Evolutionary conservation across 2,888 invertebrate species (phyloP), one percentile per base, ranked within the genome.

Genomic region (Herminia tarsipennalis): DNA sequence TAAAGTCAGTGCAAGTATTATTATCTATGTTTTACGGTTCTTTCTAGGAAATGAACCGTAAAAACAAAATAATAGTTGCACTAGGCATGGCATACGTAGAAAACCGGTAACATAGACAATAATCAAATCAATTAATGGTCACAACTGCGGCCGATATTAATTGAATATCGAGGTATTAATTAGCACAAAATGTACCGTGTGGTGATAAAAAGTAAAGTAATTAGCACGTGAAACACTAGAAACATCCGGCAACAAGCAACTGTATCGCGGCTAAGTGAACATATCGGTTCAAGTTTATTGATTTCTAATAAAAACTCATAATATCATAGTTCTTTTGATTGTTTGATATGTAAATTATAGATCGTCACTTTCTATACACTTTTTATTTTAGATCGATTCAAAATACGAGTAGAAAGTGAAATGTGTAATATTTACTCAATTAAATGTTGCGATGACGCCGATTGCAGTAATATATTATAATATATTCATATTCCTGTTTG

Each of bases 161-260:
- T 13, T 21, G 24, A 29, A 20, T 36, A 45, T 43, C 6, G 42
- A 47, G 36, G 38, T 25, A 39, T 30, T 48, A 33, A 35, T 36
- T 45, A 32, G 29, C 43, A 47, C 54, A 56, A 65, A 53, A 47
- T 50, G 43, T 35, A 54, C 45, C 16, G 45, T 44, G 39, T 41
- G 54, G 32, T 44, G 42, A 57, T 59, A 61, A 66, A 63, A 70
- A 56, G 3, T 24, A 40, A 16, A 52, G 56, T 48, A 68, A 72
- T 63, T 68, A 62, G 68, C 51, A 58, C 70, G 52, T 68, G 70
- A 63, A 70, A 67, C 60, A 59, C 58, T 51, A 63, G 49, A 70
- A 70, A 70, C 65, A 62, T 73, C 71, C 73, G 73, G 57, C 35
- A 56, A 57, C 53, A 55, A 65, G 42, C 53, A 59, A 65, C 59